Evolutionary conservation across 2,113 vertebrate genomes (phyloP), one percentile per base, ranked within the genome.

Genomic region (Leucosticte australis): DNA sequence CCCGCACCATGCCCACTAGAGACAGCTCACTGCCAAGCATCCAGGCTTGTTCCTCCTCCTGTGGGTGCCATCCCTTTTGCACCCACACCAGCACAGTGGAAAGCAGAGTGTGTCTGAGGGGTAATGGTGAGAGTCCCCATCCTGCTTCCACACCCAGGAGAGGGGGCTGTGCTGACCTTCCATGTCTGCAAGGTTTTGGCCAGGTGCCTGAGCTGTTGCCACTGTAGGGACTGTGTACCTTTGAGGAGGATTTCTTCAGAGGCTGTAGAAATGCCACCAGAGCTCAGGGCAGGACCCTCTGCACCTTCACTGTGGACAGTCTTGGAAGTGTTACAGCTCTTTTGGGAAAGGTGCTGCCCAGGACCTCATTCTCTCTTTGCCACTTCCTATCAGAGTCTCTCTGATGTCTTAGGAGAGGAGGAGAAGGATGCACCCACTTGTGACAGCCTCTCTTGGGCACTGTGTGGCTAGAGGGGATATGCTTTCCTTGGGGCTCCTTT

Each of bases 381-480:
- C 18, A 8, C 37, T 57, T 57, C 52, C 39, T 63, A 47, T 47
- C 56, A 60, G 9, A 79, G 30, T 19, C 16, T 69, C 24, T 49
- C 6, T 83, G 21, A 19, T 28, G 35, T 57, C 49, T 80, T 44
- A 30, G 53, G 53, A 42, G n/a, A 62, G 42, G 20, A 42, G 3
- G 23, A n/a, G n/a, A n/a, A n/a, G n/a, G n/a, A n/a, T 46, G 35
- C 33, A 52, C 7, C 5, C 0, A 1, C 10, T 28, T 0, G 4
- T 53, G 73, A 53, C 68, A 92, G 31, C 37, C 31, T 52, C 50
- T 65, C 28, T 46, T 59, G 56, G 19, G 60, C 10, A 21, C 35
- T 55, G 19, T 14, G 5, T 44, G 46, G 41, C 49, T 26, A 49
- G 22, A 71, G 11, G 7, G 15, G 7, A 50, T 13, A 11, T 0